Conservation (phyloP, 2,888 invertebrate species). For the Harpagoxenus sublaevis region DNA sequence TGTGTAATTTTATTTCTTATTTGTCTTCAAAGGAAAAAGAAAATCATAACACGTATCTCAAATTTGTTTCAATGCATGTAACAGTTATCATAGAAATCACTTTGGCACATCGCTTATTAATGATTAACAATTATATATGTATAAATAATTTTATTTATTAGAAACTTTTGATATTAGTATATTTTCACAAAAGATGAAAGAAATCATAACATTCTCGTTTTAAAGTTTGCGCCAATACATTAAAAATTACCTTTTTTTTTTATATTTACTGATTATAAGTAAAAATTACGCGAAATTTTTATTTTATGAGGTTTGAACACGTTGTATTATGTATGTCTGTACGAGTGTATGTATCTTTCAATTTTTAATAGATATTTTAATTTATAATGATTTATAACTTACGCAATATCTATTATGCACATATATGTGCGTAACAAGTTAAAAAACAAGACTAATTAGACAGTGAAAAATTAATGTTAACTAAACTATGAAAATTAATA, state of each 20-base stretch:
- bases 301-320: background rate
- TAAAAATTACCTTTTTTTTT: background rate
- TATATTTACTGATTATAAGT: background rate
- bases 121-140: background rate
- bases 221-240: background rate
- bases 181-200: background rate
- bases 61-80: background rate
- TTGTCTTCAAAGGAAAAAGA: background rate
- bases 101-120: background rate
- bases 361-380: conserved; percentile 8
- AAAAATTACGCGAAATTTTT: background rate
- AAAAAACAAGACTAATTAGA: background rate
- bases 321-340: background rate
- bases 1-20: background rate
- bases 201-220: background rate
- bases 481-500: background rate
- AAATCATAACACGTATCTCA: background rate
- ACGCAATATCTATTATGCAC: background rate
- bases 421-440: background rate
- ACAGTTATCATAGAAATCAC: background rate
- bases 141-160: background rate
- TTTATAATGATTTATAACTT: background rate
- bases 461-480: background rate
- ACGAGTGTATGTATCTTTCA: background rate
- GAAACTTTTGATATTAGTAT: background rate